These are phyloP conservation scores for Saccopteryx bilineata DNA, from an alignment of 2,113 vertebrate species.

Conservation along the genomic window DNA sequence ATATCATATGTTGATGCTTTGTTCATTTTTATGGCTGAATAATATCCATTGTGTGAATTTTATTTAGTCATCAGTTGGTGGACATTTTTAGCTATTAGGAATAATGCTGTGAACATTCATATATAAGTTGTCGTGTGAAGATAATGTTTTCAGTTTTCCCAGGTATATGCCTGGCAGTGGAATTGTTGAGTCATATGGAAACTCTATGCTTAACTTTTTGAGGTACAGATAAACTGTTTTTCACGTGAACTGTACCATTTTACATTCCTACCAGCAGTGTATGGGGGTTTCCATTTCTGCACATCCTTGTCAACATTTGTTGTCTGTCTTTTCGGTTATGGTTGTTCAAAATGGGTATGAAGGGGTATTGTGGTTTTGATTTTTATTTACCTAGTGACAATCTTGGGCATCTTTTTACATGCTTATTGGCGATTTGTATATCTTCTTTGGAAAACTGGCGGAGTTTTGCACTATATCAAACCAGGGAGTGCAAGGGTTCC, in stretches of 20 bases:
- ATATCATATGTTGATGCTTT: background rate
- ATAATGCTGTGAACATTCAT: background rate
- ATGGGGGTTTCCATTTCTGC: background rate
- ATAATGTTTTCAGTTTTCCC: background rate
- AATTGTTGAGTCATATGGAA: background rate
- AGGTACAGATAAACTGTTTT: background rate
- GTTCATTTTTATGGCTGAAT: background rate
- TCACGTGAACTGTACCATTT: no score
- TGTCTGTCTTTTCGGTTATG: background rate
- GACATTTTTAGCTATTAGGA: background rate
- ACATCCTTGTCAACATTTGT: background rate
- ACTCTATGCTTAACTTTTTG: background rate
- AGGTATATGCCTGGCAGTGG: no score
- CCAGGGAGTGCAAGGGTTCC: background rate
- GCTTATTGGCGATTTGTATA: no score
- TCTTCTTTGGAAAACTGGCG: background rate
- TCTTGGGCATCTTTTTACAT: no score
- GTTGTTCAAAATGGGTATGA: background rate
- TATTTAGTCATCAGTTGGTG: background rate
- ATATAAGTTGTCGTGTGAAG: background rate
- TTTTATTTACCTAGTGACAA: background rate
- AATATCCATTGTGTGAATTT: background rate
- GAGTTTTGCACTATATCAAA: background rate
- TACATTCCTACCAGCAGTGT: no score
- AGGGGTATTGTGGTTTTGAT: background rate